A percentile compares a stretch with the other conserved stretches of the same genome.
These are phyloP conservation scores for Theonella swinhoei DNA, from an alignment of 37 sponge, comb jelly and placozoan genomes.

Conservation along the genomic window DNA sequence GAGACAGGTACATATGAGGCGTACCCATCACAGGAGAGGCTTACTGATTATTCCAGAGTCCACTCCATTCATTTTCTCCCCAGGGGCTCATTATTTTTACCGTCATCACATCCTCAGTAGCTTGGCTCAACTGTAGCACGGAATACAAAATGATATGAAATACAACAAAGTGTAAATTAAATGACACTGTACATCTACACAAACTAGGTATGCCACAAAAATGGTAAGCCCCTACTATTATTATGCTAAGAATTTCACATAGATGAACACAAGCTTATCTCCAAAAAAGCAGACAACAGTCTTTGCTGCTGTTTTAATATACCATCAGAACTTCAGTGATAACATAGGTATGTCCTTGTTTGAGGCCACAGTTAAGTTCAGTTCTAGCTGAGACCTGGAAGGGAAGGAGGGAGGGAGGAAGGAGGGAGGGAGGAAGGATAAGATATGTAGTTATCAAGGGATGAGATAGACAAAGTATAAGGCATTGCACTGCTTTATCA, in stretches of 20 bases:
- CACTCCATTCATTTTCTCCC: constrained; percentile 92
- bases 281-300: too few relatives aligned
- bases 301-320: too few relatives aligned
- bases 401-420: neutral
- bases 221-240: too few relatives aligned
- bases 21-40: too few relatives aligned
- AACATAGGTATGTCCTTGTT: constrained; percentile 79
- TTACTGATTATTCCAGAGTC: constrained; percentile 90
- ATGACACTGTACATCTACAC: too few relatives aligned
- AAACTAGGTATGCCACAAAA: too few relatives aligned
- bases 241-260: too few relatives aligned
- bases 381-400: constrained; percentile 43
- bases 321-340: constrained; percentile 71
- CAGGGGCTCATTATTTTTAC: constrained; percentile 82
- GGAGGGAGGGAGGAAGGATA: neutral
- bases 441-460: neutral
- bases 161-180: too few relatives aligned
- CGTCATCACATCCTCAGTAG: constrained; percentile 36
- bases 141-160: too few relatives aligned
- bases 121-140: too few relatives aligned
- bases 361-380: constrained; percentile 68
- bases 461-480: neutral
- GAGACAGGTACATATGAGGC: too few relatives aligned
- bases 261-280: too few relatives aligned
- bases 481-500: neutral